These are phyloP conservation scores for Antennarius striatus DNA, from an alignment of 2,113 vertebrate genomes.

Conservation along the genomic window DNA sequence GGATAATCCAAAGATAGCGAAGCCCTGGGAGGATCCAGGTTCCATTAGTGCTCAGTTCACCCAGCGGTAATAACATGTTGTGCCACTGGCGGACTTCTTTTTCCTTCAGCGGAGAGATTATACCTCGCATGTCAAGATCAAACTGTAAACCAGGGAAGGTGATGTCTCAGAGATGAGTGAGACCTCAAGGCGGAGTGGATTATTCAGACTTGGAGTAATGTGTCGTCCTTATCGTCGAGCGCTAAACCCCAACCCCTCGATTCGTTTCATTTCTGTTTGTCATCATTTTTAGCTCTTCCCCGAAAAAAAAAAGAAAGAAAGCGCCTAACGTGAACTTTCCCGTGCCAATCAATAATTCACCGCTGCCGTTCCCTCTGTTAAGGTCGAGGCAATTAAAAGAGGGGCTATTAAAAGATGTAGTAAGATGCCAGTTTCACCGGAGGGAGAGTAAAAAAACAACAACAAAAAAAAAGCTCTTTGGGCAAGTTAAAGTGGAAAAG, in stretches of 20 bases:
- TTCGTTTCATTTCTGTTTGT: slow-evolving; percentile 5
- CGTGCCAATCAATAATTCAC: slow-evolving; percentile 40
- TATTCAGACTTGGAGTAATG: slow-evolving; percentile 1
- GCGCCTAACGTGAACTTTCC: slow-evolving; percentile 3
- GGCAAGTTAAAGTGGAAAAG: slow-evolving; percentile 14
- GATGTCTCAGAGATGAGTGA: slow-evolving; percentile 14
- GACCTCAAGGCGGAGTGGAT: slow-evolving; percentile 12
- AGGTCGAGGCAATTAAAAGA: slow-evolving; percentile 35
- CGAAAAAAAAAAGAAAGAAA: not conserved
- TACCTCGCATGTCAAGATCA: slow-evolving; percentile 32
- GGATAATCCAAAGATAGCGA: slow-evolving; percentile 26
- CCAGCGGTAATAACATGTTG: slow-evolving; percentile 31
- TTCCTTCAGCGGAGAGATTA: slow-evolving; percentile 17
- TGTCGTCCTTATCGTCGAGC: not conserved
- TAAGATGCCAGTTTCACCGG: slow-evolving; percentile 18
- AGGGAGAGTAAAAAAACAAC: slow-evolving; percentile 2
- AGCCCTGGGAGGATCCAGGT: slow-evolving; percentile 22
- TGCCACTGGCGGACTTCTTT: slow-evolving; percentile 12
- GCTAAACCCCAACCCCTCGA: not conserved
- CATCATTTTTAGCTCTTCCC: slow-evolving; percentile 7
- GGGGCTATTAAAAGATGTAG: slow-evolving; percentile 22
- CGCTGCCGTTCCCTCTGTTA: slow-evolving; percentile 10
- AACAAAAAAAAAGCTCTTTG: slow-evolving; percentile 10
- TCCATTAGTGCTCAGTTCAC: slow-evolving; percentile 11
- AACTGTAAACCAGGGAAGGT: slow-evolving; percentile 20